These are phyloP conservation scores for Lasiommata megera DNA, from an alignment of 2,888 invertebrate species.

Conservation along the genomic window DNA sequence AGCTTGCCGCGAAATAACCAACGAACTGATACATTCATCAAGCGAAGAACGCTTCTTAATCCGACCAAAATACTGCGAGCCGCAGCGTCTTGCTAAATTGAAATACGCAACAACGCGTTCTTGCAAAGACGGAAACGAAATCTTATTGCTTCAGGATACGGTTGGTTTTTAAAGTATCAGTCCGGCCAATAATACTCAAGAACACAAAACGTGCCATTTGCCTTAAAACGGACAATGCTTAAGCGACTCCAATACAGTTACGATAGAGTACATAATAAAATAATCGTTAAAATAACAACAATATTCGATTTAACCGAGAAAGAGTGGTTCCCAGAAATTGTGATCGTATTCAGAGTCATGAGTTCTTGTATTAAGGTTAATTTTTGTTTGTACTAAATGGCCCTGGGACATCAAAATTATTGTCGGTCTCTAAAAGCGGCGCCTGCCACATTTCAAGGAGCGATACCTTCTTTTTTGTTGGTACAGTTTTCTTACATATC, in stretches of 20 bases:
- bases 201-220: constrained; percentile 60
- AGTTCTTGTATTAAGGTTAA: constrained; percentile 54
- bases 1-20: constrained; percentile 58
- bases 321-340: constrained; percentile 45
- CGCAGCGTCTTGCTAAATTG: constrained; percentile 61
- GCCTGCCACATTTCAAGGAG: constrained; percentile 66
- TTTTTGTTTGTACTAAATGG: constrained; percentile 53
- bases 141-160: constrained; percentile 47
- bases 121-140: constrained; percentile 40
- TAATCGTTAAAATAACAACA: constrained; percentile 66
- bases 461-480: constrained; percentile 68
- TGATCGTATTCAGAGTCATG: constrained; percentile 52
- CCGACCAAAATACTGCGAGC: constrained; percentile 62
- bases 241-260: constrained; percentile 62
- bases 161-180: constrained; percentile 45
- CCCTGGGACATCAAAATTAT: constrained; percentile 71
- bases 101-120: constrained; percentile 45
- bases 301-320: constrained; percentile 63
- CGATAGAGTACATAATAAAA: constrained; percentile 68
- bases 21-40: constrained; percentile 66
- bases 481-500: constrained; percentile 51
- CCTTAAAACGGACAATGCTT: constrained; percentile 56
- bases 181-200: constrained; percentile 45
- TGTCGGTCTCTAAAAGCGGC: constrained; percentile 63
- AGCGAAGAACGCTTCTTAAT: constrained; percentile 64